Evolutionary conservation across 1,140 invertebrate species (phyloP).

Genomic region (Sarcophaga peregrina): DNA sequence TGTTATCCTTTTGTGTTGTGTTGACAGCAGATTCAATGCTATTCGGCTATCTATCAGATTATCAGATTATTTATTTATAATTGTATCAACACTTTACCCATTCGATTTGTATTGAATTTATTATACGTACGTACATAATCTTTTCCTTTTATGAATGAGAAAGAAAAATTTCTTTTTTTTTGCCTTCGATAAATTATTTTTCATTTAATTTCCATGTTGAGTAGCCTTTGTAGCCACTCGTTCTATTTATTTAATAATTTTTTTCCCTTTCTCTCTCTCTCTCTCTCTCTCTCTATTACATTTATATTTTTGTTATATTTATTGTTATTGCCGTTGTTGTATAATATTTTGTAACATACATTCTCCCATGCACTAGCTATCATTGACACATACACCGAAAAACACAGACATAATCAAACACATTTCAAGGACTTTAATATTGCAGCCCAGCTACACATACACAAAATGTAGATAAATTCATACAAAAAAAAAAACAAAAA

Average conservation of each 20-base stretch:
- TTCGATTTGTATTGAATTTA: background rate
- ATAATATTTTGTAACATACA: background rate
- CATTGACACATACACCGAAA: background rate
- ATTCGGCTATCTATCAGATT: background rate
- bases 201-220: too few species aligned
- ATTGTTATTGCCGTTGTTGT: background rate
- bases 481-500: background rate
- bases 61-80: background rate
- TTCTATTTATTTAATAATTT: too few species aligned
- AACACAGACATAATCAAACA: background rate
- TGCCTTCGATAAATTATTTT: too few species aligned
- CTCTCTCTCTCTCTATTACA: too few species aligned
- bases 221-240: too few species aligned
- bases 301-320: too few species aligned
- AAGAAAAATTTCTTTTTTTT: too few species aligned
- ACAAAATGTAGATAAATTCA: constrained; percentile 23
- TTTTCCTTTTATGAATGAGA: background rate
- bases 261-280: too few species aligned
- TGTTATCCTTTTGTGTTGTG: background rate
- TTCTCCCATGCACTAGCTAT: background rate
- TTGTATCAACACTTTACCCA: constrained; percentile 7
- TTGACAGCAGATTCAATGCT: background rate
- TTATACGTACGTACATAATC: background rate
- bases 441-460: constrained; percentile 18
- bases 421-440: constrained; percentile 36